phyloP scores from a whole-genome alignment of 1,140 invertebrate species.

The Sipha flava region DNA sequence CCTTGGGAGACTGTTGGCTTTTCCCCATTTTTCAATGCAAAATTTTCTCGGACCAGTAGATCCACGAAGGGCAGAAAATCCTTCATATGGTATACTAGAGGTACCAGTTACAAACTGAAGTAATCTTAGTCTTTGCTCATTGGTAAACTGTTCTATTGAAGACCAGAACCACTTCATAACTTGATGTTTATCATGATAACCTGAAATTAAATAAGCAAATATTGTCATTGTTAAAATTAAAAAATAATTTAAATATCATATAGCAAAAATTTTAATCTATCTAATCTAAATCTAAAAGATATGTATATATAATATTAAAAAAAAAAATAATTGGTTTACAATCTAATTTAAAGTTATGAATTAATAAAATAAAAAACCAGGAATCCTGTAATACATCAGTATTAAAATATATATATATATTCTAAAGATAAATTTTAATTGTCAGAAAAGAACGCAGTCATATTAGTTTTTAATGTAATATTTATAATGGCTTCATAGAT shows the following conservation, averaged over 20 bases:
- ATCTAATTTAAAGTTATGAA: no score
- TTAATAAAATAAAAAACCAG: no score
- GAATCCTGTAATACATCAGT: no score
- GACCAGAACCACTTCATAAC: constrained; percentile 95
- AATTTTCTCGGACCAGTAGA: constrained; percentile 92
- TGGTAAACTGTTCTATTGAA: constrained; percentile 84
- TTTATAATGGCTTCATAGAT: neutral
- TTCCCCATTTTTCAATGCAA: constrained; percentile 97
- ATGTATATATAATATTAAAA: no score
- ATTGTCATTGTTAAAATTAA: neutral
- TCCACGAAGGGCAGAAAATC: constrained; percentile 86
- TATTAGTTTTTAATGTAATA: no score
- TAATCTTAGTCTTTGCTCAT: constrained; percentile 83
- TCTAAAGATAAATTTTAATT: no score
- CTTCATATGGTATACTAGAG: constrained; percentile 94
- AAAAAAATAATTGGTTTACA: no score
- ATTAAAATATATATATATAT: no score
- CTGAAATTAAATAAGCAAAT: constrained; percentile 41
- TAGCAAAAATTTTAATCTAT: neutral
- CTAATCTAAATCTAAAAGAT: no score
- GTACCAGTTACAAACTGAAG: constrained; percentile 96
- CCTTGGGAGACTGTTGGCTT: constrained; percentile 85
- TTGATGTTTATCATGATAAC: constrained; percentile 92
- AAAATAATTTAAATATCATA: neutral
- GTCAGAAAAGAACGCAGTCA: no score